Conservation (phyloP, 2,888 invertebrate genomes). For the Eueremaeus valkanovi region DNA sequence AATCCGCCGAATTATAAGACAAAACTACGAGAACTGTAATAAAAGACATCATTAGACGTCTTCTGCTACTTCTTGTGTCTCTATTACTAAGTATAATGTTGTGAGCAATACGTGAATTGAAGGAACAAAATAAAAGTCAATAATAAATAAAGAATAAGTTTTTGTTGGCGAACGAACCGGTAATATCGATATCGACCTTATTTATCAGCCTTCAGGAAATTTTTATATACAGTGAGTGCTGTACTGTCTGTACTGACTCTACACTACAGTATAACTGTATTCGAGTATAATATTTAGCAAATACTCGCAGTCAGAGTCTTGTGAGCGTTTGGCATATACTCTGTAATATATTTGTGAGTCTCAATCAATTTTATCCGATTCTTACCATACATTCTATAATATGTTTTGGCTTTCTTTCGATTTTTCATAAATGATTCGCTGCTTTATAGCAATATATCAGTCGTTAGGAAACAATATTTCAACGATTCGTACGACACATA, state of each 20-base stretch:
- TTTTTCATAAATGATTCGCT: constrained; percentile 13
- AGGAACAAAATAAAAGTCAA: background rate
- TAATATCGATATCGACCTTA: background rate
- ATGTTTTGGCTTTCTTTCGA: background rate
- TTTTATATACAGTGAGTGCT: too few relatives aligned
- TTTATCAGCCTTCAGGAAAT: constrained; percentile 2
- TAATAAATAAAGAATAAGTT: background rate
- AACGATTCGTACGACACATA: background rate
- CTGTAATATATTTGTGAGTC: background rate
- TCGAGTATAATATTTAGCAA: too few relatives aligned
- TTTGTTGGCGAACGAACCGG: background rate
- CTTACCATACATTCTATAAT: background rate
- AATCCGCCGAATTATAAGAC: too few relatives aligned
- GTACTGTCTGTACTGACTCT: too few relatives aligned
- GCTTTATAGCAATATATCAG: background rate
- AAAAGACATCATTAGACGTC: too few relatives aligned
- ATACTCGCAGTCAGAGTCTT: too few relatives aligned
- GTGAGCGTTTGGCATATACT: background rate
- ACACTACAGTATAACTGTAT: too few relatives aligned
- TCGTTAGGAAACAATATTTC: constrained; percentile 16
- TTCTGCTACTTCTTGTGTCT: too few relatives aligned
- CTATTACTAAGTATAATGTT: background rate
- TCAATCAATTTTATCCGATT: background rate
- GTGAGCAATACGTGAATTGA: background rate
- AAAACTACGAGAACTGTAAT: background rate